Base-by-base conservation (phyloP, 1,140 invertebrate species). In the Conus betulinus region DNA sequence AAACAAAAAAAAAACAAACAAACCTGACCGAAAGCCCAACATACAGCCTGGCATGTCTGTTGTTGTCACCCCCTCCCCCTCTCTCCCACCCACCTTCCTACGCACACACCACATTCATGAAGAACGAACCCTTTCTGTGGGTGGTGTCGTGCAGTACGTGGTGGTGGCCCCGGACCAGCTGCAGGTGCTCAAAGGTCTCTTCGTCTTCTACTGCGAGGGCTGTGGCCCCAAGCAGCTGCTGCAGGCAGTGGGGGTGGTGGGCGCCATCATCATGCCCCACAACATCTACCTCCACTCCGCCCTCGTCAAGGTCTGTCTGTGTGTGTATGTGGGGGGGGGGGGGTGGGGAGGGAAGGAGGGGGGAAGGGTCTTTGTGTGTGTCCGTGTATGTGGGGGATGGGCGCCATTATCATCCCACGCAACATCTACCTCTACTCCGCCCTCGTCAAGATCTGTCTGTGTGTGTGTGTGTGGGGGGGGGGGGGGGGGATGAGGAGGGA, bases 211-310 rank as follows among this genome's bases (percentile, higher is more conserved):
- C 96, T 98, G 98, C 94, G 93, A 95, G 63, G 95, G 96, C 91
- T 99, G 98, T 94, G 96, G 97, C 89, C 96, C n/a, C 0, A 93
- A 96, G 87, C 97, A 97, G 60, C 94, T 98, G 53, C 93, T 98
- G 4, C 97, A 98, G 95, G 98, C 97, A 74, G 97, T 99, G 5
- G 98, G 97, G 23, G 97, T 98, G 79, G 96, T 99, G 76, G 98
- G 98, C 98, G 98, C 98, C 85, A 97, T 99, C 74, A 98, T 99
- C 88, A 99, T 99, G 98, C 98, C 98, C 3, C 98, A 99, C 93
- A 99, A 99, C 96, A 96, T 99, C n/a, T 99, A 98, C 94, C 96
- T 99, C 10, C 98, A 99, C 94, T 98, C 98, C 84, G 98, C 98
- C 83, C 95, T 99, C 83, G 98, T 99, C n/a, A 98, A 98, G 96